Percentiles rank a stretch among this genome's conserved stretches.
Conservation (phyloP, 2,797 vertebrate genomes). For the Anabas testudineus region DNA sequence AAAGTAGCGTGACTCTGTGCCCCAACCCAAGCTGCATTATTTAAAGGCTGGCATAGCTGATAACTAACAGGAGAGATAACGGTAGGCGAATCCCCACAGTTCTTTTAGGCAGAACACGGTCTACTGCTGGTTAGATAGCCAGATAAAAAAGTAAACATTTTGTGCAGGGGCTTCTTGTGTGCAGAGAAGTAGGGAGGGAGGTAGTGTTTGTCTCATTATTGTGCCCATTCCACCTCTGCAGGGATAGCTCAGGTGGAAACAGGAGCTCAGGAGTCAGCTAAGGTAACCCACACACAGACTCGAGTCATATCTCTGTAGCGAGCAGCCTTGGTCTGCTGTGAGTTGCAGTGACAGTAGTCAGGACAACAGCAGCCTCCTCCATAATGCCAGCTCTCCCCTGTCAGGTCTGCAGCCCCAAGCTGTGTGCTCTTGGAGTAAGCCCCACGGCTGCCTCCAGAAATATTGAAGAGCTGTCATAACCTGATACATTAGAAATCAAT, state of each 20-base stretch:
- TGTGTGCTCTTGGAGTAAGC: slow-evolving; percentile 46
- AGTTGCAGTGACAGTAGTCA: slow-evolving; percentile 72
- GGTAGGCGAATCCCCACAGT: slow-evolving; percentile 27
- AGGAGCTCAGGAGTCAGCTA: slow-evolving; percentile 62
- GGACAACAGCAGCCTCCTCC: slow-evolving; percentile 75
- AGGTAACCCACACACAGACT: slow-evolving; percentile 65
- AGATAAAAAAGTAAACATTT: slow-evolving; percentile 51
- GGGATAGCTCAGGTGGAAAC: slow-evolving; percentile 61
- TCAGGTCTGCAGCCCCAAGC: slow-evolving; percentile 64
- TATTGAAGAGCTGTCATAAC: slow-evolving; percentile 80
- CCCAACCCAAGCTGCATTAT: slow-evolving; percentile 46
- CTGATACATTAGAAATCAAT: slow-evolving; percentile 80
- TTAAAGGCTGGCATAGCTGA: slow-evolving; percentile 55
- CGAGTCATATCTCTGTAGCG: slow-evolving; percentile 59
- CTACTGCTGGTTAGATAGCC: slow-evolving; percentile 18
- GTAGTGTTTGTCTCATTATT: slow-evolving; percentile 68
- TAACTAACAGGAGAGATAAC: slow-evolving; percentile 53
- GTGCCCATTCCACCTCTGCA: slow-evolving; percentile 64
- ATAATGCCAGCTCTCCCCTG: slow-evolving; percentile 66
- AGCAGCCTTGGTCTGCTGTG: slow-evolving; percentile 50
- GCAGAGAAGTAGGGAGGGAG: slow-evolving; percentile 43
- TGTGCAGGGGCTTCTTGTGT: slow-evolving; percentile 42
- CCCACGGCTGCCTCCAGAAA: slow-evolving; percentile 62
- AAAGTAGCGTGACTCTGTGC: slow-evolving; percentile 12
- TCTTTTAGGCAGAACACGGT: slow-evolving; percentile 25